Conservation (phyloP, 2,797 vertebrate genomes). For the Gastrophryne carolinensis region DNA sequence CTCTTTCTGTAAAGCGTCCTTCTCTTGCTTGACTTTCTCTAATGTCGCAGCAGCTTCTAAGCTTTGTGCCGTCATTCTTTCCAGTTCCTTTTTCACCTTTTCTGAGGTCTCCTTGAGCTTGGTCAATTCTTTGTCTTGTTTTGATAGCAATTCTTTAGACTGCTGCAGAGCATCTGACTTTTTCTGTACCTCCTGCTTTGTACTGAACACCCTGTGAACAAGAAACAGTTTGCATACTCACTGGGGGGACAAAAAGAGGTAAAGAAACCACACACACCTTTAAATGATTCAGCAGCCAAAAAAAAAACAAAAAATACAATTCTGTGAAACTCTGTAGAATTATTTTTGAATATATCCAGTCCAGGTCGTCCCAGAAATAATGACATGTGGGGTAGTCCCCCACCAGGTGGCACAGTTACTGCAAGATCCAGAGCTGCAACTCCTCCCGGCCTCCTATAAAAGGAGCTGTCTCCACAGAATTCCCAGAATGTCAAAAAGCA, state of each 20-base stretch:
- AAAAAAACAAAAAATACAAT: too few species aligned
- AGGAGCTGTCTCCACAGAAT: too few species aligned
- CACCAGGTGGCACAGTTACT: too few species aligned
- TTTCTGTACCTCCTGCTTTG: conserved; percentile 82
- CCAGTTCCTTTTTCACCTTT: conserved; percentile 74
- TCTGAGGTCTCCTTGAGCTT: conserved; percentile 76
- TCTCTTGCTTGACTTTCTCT: conserved; percentile 76
- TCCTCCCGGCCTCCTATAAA: too few species aligned
- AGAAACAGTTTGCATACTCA: background rate
- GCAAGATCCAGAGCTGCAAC: too few species aligned
- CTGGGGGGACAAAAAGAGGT: background rate
- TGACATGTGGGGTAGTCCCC: too few species aligned
- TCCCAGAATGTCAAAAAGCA: too few species aligned
- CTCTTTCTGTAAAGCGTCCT: conserved; percentile 75
- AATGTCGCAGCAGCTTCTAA: conserved; percentile 70
- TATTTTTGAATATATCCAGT: too few species aligned
- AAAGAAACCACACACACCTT: too few species aligned
- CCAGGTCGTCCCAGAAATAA: too few species aligned
- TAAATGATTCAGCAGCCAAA: too few species aligned
- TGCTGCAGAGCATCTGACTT: conserved; percentile 77
- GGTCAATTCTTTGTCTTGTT: conserved; percentile 73
- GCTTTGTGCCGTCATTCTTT: conserved; percentile 71
- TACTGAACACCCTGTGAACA: conserved; percentile 62
- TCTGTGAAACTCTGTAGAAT: too few species aligned
- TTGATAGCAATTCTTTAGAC: conserved; percentile 70